Conservation (phyloP, 2,113 vertebrate genomes). For the Cygnus buccinator region DNA sequence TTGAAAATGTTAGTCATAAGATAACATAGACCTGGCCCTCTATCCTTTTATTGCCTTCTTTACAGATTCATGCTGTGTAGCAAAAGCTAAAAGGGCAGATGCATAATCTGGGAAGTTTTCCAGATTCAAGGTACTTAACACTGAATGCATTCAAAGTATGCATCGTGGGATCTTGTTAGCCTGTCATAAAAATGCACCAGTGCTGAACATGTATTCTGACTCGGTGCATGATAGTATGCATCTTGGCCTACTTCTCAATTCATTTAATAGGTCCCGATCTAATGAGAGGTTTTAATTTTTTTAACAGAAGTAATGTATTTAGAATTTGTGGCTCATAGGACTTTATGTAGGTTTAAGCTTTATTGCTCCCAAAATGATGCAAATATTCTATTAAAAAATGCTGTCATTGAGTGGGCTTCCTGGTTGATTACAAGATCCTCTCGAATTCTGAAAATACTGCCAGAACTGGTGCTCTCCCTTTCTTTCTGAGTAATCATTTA, state of each 20-base stretch:
- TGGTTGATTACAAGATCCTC: not conserved
- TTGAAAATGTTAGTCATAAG: not conserved
- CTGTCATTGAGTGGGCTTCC: not conserved
- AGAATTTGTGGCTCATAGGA: not conserved
- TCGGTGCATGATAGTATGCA: not conserved
- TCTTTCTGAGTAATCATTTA: not conserved
- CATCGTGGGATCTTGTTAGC: not conserved
- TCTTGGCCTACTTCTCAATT: not conserved
- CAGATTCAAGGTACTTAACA: conserved; percentile 32
- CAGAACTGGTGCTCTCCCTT: not conserved
- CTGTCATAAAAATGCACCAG: not conserved
- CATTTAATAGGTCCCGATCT: not conserved
- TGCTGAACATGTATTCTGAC: not conserved
- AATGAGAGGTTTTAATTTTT: not conserved
- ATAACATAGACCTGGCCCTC: not conserved
- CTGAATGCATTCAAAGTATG: not conserved
- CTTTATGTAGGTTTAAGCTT: not conserved
- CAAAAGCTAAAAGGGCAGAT: conserved; percentile 4
- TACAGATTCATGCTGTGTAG: not conserved
- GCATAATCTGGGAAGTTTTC: conserved; percentile 4
- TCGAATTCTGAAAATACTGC: not conserved
- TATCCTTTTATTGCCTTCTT: not conserved
- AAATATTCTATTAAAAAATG: not conserved
- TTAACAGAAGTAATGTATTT: not conserved
- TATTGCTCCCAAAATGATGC: not conserved